phyloP scores from a whole-genome alignment of 2,797 vertebrate species.

The Apogon hyalosoma region DNA sequence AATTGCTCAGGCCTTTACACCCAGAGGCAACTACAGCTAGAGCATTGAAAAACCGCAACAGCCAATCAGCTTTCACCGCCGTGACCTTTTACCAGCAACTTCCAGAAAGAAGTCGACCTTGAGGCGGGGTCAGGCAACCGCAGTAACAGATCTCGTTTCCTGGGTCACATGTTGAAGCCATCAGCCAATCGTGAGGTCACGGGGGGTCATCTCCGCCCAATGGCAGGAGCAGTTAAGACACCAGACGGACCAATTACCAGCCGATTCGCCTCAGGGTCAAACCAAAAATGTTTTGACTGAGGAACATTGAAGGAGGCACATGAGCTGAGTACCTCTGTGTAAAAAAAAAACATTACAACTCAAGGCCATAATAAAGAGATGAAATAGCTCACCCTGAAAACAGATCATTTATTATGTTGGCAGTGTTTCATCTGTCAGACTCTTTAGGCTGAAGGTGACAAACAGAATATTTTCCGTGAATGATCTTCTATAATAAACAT shows the following conservation, averaged over 20 bases:
- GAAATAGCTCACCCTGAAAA: not conserved
- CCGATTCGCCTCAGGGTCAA: conserved; percentile 83
- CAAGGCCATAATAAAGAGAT: not conserved
- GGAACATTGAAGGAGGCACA: conserved; percentile 34
- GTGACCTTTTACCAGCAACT: conserved; percentile 68
- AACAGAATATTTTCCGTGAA: no score
- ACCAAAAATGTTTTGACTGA: conserved; percentile 65
- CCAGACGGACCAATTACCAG: conserved; percentile 84
- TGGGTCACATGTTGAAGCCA: conserved; percentile 80
- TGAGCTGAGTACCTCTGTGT: conserved; percentile 8
- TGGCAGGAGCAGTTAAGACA: conserved; percentile 86
- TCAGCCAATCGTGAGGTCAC: conserved; percentile 85
- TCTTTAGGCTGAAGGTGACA: no score
- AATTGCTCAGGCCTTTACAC: conserved; percentile 66
- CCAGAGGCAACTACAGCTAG: conserved; percentile 69
- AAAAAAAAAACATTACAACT: conserved; percentile 20
- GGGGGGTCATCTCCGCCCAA: conserved; percentile 85
- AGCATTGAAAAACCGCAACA: conserved; percentile 49
- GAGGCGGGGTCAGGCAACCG: conserved; percentile 67
- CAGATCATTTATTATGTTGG: not conserved
- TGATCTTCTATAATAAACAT: no score
- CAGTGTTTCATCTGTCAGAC: no score
- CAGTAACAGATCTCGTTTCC: conserved; percentile 69
- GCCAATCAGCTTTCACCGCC: conserved; percentile 70
- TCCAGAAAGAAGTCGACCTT: conserved; percentile 73